Evolutionary conservation across 2,113 vertebrate genomes (phyloP).

Genomic region (Oostethus manadensis): DNA sequence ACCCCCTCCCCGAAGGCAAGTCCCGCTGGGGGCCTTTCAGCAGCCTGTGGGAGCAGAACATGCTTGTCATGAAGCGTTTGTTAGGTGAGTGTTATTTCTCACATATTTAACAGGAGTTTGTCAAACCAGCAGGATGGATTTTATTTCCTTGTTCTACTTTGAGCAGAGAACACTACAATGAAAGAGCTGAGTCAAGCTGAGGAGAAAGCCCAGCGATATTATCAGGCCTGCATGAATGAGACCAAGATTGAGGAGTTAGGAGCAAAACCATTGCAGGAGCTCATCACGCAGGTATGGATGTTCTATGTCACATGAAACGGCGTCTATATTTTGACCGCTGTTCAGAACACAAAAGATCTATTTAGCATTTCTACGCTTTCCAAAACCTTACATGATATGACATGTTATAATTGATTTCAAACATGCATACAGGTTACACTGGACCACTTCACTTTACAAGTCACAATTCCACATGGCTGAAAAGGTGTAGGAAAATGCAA

Average conservation of each 20-base stretch:
- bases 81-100: constrained; percentile 73
- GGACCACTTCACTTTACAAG: no score
- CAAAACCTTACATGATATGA: no score
- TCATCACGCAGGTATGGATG: constrained; percentile 82
- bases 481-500: no score
- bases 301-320: no score
- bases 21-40: constrained; percentile 95
- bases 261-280: constrained; percentile 79
- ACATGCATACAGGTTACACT: no score
- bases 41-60: constrained; percentile 94
- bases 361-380: no score
- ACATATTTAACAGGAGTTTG: background rate
- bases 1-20: constrained; percentile 89
- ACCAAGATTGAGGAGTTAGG: constrained; percentile 84
- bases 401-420: no score
- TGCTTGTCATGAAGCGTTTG: constrained; percentile 89
- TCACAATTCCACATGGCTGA: no score
- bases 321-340: background rate
- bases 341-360: no score
- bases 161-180: constrained; percentile 82
- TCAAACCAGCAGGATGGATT: no score
- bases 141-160: constrained; percentile 4
- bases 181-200: constrained; percentile 80
- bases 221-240: constrained; percentile 94
- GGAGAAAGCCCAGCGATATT: constrained; percentile 87